Evolutionary conservation across 2,113 vertebrate species (phyloP).

Genomic region (Monopterus albus): DNA sequence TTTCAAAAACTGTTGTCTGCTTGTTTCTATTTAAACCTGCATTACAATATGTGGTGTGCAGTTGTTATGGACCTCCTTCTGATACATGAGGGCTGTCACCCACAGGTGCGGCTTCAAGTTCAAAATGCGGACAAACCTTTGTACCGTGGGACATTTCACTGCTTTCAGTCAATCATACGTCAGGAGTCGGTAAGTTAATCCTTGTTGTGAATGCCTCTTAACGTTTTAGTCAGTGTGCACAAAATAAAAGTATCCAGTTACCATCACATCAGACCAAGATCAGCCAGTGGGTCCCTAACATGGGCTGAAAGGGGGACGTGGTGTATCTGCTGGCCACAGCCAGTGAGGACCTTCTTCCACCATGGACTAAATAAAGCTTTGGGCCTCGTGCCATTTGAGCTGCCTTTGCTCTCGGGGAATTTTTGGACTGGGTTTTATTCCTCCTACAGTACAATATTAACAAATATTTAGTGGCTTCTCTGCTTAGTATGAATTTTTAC

Average conservation of each 20-base stretch:
- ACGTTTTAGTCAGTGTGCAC: neutral
- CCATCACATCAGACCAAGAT: neutral
- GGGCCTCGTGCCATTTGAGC: constrained; percentile 42
- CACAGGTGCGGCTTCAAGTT: constrained; percentile 96
- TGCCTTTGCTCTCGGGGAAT: no score
- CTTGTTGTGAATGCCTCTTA: constrained; percentile 56
- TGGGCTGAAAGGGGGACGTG: constrained; percentile 21
- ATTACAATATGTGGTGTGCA: constrained; percentile 23
- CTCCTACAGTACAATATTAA: no score
- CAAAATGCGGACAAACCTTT: constrained; percentile 91
- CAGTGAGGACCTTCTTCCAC: constrained; percentile 36
- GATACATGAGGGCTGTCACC: constrained; percentile 50
- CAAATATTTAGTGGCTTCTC: no score
- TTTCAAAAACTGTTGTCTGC: constrained; percentile 37
- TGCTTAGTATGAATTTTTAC: no score
- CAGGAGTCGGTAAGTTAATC: constrained; percentile 90
- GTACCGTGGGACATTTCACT: constrained; percentile 94
- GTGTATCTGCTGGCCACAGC: constrained; percentile 18
- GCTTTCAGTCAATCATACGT: constrained; percentile 94
- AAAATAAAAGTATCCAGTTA: constrained; percentile 38
- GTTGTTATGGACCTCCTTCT: constrained; percentile 14
- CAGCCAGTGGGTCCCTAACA: constrained; percentile 36
- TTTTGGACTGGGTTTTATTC: no score
- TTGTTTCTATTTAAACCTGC: constrained; percentile 37
- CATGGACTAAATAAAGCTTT: constrained; percentile 70